Evolutionary conservation across 2,888 invertebrate species (phyloP).

Genomic region (Pheosia gnoma): DNA sequence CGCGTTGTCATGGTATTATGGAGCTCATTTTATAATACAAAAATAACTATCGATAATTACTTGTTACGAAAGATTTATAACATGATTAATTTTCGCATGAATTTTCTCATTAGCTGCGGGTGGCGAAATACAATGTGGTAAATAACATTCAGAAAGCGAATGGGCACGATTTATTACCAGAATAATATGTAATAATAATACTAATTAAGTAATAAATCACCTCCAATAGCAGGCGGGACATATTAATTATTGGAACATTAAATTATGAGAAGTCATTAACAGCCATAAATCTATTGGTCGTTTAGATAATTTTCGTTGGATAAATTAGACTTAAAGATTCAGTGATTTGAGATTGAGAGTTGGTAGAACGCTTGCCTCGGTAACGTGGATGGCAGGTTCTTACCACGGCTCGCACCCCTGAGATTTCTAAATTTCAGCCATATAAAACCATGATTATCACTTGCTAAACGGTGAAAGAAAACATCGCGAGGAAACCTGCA

Average conservation of each 20-base stretch:
- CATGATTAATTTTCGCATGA: not conserved
- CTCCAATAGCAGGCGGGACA: not conserved
- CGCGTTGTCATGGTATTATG: no score
- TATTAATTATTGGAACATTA: not conserved
- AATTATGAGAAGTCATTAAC: slow-evolving; percentile 4
- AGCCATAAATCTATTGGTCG: not conserved
- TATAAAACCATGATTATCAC: no score
- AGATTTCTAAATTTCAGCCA: no score
- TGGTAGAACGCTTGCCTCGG: no score
- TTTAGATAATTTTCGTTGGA: not conserved
- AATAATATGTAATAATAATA: slow-evolving; percentile 4
- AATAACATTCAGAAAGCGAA: slow-evolving; percentile 21
- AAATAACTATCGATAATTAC: not conserved
- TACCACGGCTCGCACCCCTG: no score
- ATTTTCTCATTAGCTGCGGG: not conserved
- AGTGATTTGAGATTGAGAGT: no score
- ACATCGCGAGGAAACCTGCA: no score
- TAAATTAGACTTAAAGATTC: no score
- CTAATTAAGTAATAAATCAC: slow-evolving; percentile 5
- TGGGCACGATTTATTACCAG: slow-evolving; percentile 14
- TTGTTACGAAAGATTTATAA: not conserved
- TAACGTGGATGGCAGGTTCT: no score
- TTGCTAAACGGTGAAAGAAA: no score
- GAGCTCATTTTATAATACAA: no score
- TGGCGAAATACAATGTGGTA: not conserved